Percentiles rank a stretch among this genome's conserved stretches.
phyloP scores from a whole-genome alignment of 2,888 invertebrate species.

The Phalera bucephala region DNA sequence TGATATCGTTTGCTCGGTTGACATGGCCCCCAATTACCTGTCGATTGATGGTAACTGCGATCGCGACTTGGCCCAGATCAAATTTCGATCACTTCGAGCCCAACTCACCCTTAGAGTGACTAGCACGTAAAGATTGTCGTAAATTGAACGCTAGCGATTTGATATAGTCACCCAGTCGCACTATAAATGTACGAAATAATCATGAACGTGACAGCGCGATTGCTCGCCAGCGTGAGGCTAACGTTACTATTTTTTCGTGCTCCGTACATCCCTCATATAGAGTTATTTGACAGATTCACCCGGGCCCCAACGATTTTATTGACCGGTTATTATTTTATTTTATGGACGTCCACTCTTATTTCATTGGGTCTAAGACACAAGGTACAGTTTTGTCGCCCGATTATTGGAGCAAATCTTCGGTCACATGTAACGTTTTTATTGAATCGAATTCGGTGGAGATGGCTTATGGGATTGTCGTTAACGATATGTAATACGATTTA shows the following conservation, averaged over 20 bases:
- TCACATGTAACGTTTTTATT: conserved; percentile 68
- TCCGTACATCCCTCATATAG: conserved; percentile 33
- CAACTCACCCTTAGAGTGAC: conserved; percentile 13
- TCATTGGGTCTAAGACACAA: conserved; percentile 68
- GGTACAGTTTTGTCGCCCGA: conserved; percentile 72
- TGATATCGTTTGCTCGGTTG: conserved; percentile 59
- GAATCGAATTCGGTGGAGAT: conserved; percentile 58
- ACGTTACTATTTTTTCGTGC: no score
- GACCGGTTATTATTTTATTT: conserved; percentile 81
- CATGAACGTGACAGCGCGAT: no score
- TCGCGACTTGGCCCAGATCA: conserved; percentile 67
- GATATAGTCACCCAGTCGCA: no score
- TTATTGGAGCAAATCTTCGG: conserved; percentile 71
- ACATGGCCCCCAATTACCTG: conserved; percentile 72
- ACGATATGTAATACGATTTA: conserved; percentile 48
- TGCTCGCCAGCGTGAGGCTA: no score
- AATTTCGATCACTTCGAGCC: conserved; percentile 72
- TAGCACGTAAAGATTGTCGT: no score
- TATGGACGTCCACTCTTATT: conserved; percentile 79
- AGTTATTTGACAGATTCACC: conserved; percentile 75
- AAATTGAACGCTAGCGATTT: no score
- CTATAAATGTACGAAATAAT: no score
- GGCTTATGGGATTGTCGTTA: conserved; percentile 57
- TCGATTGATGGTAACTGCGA: conserved; percentile 68
- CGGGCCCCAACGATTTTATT: conserved; percentile 72